These are phyloP conservation scores for Phaedon cochleariae DNA, from an alignment of 2,888 invertebrate genomes.

Conservation along the genomic window DNA sequence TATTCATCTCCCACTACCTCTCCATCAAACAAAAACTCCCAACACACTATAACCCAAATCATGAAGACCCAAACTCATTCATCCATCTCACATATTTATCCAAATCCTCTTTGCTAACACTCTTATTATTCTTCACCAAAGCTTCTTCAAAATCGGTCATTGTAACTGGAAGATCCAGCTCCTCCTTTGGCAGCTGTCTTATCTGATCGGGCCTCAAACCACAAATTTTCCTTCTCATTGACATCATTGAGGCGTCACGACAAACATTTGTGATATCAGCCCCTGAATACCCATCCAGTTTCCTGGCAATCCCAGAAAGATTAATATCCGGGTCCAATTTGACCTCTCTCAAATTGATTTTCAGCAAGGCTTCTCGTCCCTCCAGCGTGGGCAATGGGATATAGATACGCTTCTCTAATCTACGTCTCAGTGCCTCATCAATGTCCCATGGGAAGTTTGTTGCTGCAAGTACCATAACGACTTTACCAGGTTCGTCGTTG, in stretches of 20 bases:
- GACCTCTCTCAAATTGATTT: constrained; percentile 89
- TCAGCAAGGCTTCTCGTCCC: constrained; percentile 83
- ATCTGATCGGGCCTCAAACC: constrained; percentile 95
- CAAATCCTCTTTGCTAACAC: constrained; percentile 92
- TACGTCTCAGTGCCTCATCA: constrained; percentile 92
- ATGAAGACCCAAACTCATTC: constrained; percentile 94
- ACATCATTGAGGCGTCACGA: constrained; percentile 99
- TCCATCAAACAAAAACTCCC: background rate
- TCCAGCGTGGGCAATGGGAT: constrained; percentile 93
- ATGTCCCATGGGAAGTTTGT: constrained; percentile 99
- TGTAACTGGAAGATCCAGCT: constrained; percentile 93
- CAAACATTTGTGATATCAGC: constrained; percentile 99
- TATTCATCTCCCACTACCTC: background rate
- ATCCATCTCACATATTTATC: constrained; percentile 98
- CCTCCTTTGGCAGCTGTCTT: constrained; percentile 91
- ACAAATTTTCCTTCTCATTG: constrained; percentile 93
- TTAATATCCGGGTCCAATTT: constrained; percentile 84
- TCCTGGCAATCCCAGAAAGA: constrained; percentile 80
- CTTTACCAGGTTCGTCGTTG: constrained; percentile 71
- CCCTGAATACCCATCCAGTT: constrained; percentile 94
- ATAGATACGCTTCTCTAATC: constrained; percentile 97
- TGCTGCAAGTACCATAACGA: constrained; percentile 97
- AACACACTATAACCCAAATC: constrained; percentile 61
- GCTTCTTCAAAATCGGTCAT: constrained; percentile 92
- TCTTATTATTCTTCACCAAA: constrained; percentile 94